These are phyloP conservation scores for Neodiprion virginianus DNA, from an alignment of 1,140 invertebrate genomes.

Conservation along the genomic window DNA sequence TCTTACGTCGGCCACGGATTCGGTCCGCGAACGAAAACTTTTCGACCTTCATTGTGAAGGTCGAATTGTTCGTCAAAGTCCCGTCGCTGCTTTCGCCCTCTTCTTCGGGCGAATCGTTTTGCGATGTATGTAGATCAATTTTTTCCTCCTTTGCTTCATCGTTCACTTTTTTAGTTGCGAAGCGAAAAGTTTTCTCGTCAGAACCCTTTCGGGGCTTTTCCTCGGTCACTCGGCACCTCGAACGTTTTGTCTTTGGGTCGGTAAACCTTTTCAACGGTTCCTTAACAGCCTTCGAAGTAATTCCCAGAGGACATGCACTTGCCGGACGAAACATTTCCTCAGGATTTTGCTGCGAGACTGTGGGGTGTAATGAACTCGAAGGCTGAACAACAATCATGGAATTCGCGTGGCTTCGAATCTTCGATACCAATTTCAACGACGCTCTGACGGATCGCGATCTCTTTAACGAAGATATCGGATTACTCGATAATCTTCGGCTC, in stretches of 20 bases:
- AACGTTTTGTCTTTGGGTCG: conserved; percentile 7
- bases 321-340: conserved; percentile 28
- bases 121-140: not conserved
- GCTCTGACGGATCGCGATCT: conserved; percentile 75
- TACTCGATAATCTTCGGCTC: conserved; percentile 33
- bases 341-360: conserved; percentile 29
- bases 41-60: not conserved
- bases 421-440: conserved; percentile 70
- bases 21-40: not conserved
- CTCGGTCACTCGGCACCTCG: not conserved
- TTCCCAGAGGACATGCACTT: not conserved
- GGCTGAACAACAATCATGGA: conserved; percentile 35
- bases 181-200: not conserved
- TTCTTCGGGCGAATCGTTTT: not conserved
- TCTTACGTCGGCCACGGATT: not conserved
- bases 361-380: conserved; percentile 33
- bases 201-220: not conserved
- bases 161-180: not conserved
- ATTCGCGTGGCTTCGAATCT: conserved; percentile 47
- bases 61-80: no score
- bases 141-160: not conserved
- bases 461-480: conserved; percentile 57
- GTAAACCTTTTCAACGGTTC: not conserved
- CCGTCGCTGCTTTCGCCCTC: not conserved
- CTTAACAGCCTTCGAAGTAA: no score